Percentiles rank a stretch among this genome's conserved stretches.
Conservation (phyloP, 1,140 invertebrate species). For the Manduca sexta region DNA sequence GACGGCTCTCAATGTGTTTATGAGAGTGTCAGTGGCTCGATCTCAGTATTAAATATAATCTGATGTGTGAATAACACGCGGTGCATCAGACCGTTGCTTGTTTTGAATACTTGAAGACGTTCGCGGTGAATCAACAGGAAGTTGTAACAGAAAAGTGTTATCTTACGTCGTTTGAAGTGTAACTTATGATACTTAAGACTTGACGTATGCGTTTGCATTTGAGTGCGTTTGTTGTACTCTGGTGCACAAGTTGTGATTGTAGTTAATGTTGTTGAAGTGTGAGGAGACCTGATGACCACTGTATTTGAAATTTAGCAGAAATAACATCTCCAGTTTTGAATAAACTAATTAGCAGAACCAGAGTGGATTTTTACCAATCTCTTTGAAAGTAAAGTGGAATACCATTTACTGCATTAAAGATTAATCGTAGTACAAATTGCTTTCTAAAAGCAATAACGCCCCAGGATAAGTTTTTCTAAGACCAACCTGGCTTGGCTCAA, state of each 20-base stretch:
- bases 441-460: no score
- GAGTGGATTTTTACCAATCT: no score
- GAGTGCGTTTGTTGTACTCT: constrained; percentile 1
- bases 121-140: constrained; percentile 8
- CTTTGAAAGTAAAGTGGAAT: no score
- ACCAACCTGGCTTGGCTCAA: background rate
- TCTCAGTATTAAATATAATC: no score
- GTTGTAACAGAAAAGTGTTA: constrained; percentile 6
- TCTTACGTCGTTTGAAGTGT: constrained; percentile 8
- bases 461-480: background rate
- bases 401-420: no score
- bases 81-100: background rate
- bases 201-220: background rate
- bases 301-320: no score
- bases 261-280: background rate
- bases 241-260: constrained; percentile 9
- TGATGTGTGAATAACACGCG: no score
- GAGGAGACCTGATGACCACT: no score
- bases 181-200: constrained; percentile 12
- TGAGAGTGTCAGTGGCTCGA: constrained; percentile 3
- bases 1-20: constrained; percentile 12
- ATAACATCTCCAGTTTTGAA: no score
- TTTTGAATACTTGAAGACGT: constrained; percentile 7
- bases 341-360: no score
- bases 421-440: no score